Base-by-base conservation (phyloP, 2,113 vertebrate species). In the Thryonomys swinderianus region DNA sequence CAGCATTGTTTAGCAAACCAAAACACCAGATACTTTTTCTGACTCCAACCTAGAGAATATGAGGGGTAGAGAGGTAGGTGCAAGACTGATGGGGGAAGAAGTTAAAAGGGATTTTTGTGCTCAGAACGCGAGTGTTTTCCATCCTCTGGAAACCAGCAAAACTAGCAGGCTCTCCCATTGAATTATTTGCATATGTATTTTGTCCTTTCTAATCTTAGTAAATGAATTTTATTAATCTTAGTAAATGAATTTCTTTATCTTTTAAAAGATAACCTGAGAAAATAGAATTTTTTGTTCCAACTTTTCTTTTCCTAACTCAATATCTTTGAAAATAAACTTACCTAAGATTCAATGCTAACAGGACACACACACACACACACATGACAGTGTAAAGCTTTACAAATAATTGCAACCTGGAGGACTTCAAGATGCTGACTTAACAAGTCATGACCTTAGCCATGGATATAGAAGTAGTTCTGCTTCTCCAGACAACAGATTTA, bases 171-270 rank as follows among this genome's bases (percentile, higher is more conserved):
- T 96, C 13, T 93, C 25, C 53, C 53, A 91, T 2, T 93, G 76
- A 95, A 88, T 95, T 94, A 92, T 81, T 64, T 97, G 86, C 81
- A 55, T 86, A 42, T 61, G 14, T 81, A 83, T 92, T 84, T 80
- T 81, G 66, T 88, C 34, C 82, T 85, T 80, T 67, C 78, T 94
- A 92, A 89, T 86, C 66, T 82, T 73, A 93, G 69, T 87, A 66
- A 97, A 96, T 81, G 14, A 94, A 93, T 92, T 92, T 57, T 76
- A 76, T 25, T 93, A 91, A 87, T 86, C 53, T 82, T 73, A 91
- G 83, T 78, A 71, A 96, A 95, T 80, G 34, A 94, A 93, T 92
- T 92, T 53, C 34, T 88, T 93, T 84, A n/a, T 73, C 85, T 92
- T 95, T 88, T 37, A 93, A 93, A 67, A 90, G 64, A 93, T 51